phyloP scores from a whole-genome alignment of 2,888 invertebrate genomes.

The Rambutsinella grinnellia region DNA sequence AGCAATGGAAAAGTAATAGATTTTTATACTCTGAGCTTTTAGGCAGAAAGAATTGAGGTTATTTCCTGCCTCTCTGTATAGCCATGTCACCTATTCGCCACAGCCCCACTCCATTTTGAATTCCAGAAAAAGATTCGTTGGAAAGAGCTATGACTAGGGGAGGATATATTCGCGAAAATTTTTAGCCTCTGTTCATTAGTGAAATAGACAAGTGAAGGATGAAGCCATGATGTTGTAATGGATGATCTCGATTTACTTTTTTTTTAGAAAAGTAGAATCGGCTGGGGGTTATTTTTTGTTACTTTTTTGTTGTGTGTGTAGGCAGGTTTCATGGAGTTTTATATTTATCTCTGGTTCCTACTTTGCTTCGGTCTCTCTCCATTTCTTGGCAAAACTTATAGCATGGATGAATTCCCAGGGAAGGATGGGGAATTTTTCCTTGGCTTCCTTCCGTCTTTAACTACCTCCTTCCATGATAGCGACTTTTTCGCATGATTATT shows the following conservation, averaged over 20 bases:
- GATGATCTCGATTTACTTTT: not conserved
- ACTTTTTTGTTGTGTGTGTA: conserved; percentile 2
- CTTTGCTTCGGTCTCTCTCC: not conserved
- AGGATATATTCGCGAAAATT: not conserved
- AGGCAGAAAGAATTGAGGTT: not conserved
- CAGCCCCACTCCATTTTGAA: conserved; percentile 42
- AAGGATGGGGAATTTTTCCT: conserved; percentile 33
- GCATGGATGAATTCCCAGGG: conserved; percentile 55
- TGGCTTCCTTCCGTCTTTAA: conserved; percentile 28
- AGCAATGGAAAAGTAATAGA: not conserved
- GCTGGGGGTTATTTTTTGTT: conserved; percentile 49
- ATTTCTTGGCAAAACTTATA: conserved; percentile 52
- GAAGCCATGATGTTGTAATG: not conserved
- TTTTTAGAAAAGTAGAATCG: conserved; percentile 15
- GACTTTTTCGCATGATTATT: conserved; percentile 31
- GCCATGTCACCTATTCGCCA: not conserved
- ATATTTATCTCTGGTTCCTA: conserved; percentile 45
- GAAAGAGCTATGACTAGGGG: conserved; percentile 13
- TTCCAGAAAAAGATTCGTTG: conserved; percentile 50
- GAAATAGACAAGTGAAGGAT: not conserved
- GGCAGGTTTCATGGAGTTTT: conserved; percentile 55
- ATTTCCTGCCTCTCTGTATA: not conserved
- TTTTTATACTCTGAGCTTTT: no score
- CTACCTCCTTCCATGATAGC: conserved; percentile 45
- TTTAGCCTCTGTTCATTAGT: conserved; percentile 13